A percentile compares a stretch with the other conserved stretches of the same genome.
These are phyloP conservation scores for Drosophila acutilabella DNA, from an alignment of 2,888 invertebrate species.

Conservation along the genomic window DNA sequence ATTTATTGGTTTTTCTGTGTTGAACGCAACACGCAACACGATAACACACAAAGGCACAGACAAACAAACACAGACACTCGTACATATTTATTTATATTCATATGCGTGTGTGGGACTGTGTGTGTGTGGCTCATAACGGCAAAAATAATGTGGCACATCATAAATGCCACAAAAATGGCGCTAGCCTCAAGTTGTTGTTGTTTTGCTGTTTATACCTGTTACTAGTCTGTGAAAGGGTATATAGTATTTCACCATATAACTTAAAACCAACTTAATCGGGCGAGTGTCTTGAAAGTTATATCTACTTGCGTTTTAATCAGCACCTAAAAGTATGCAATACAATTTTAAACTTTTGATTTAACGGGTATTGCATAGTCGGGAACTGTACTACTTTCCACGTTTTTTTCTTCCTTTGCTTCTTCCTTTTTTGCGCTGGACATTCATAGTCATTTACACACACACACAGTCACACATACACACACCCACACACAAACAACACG, in stretches of 20 bases:
- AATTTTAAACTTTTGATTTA: neutral
- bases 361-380: neutral
- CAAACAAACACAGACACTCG: slow-evolving; percentile 4
- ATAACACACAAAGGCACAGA: slow-evolving; percentile 29
- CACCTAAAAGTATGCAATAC: neutral
- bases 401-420: slow-evolving; percentile 17
- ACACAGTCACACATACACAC: slow-evolving; percentile 32
- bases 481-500: slow-evolving; percentile 27
- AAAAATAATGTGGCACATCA: slow-evolving; percentile 77
- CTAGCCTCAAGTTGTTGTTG: slow-evolving; percentile 40
- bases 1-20: slow-evolving; percentile 63
- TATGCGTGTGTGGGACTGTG: slow-evolving; percentile 27
- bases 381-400: neutral
- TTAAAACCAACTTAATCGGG: neutral
- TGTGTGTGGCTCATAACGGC: slow-evolving; percentile 60
- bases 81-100: slow-evolving; percentile 38
- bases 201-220: slow-evolving; percentile 20
- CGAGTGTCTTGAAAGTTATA: neutral
- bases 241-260: neutral
- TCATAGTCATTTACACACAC: slow-evolving; percentile 55
- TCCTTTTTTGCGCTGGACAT: slow-evolving; percentile 45
- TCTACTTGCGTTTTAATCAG: neutral
- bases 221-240: neutral
- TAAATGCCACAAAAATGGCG: slow-evolving; percentile 79
- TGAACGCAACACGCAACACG: slow-evolving; percentile 43